phyloP scores from a whole-genome alignment of 2,113 vertebrate species.

The Pantherophis guttatus region DNA sequence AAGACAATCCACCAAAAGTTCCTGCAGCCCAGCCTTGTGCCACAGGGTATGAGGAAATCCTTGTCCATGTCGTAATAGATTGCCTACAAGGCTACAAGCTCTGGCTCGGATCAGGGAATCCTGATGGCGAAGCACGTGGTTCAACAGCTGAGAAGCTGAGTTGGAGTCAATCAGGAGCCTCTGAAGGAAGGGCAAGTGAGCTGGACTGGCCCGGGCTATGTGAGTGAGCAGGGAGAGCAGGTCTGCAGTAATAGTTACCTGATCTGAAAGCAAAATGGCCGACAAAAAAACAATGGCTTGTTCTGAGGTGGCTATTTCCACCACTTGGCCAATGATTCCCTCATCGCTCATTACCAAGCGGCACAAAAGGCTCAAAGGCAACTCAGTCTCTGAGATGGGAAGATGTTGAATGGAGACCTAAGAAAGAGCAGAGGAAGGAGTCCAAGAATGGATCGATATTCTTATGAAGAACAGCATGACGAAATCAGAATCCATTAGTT shows the following conservation, averaged over 20 bases:
- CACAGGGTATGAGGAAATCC: constrained; percentile 43
- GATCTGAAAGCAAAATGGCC: constrained; percentile 56
- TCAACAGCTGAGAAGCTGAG: constrained; percentile 47
- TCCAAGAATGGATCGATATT: rapidly evolving
- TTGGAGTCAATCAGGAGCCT: constrained; percentile 59
- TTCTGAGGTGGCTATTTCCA: constrained; percentile 55
- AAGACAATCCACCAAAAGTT: constrained; percentile 62
- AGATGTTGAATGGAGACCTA: constrained; percentile 79
- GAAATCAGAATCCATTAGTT: neutral
- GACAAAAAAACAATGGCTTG: constrained; percentile 56
- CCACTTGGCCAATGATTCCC: constrained; percentile 68
- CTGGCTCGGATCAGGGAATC: constrained; percentile 74
- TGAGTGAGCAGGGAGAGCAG: constrained; percentile 80
- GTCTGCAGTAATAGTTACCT: constrained; percentile 71
- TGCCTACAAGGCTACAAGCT: constrained; percentile 80
- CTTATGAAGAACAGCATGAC: neutral
- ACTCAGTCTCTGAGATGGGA: constrained; percentile 66
- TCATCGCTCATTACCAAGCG: constrained; percentile 76
- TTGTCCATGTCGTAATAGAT: constrained; percentile 62
- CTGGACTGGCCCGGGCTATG: constrained; percentile 61
- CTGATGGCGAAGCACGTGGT: constrained; percentile 67
- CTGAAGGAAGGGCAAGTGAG: constrained; percentile 64
- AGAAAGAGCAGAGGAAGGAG: neutral
- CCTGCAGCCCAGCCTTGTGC: constrained; percentile 51
- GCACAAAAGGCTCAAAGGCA: constrained; percentile 83